Conservation (phyloP, 2,797 vertebrate genomes). For the Gambusia yucatana region DNA sequence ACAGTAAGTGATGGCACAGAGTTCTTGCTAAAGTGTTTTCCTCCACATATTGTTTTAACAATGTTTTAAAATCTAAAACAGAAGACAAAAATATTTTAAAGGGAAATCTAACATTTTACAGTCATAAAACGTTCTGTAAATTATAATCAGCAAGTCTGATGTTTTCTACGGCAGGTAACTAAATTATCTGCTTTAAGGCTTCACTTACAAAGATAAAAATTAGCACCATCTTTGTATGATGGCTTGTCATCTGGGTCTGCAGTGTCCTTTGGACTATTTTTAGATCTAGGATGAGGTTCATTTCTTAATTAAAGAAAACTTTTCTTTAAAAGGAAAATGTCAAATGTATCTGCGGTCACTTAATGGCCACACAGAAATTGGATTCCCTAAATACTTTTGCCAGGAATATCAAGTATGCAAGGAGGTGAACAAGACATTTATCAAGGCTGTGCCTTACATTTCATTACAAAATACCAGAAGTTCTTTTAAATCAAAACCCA, state of each 20-base stretch:
- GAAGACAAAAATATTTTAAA: background rate
- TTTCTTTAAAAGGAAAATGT: background rate
- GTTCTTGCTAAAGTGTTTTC: background rate
- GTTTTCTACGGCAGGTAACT: background rate
- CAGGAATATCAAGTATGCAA: background rate
- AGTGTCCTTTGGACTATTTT: background rate
- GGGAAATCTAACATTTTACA: background rate
- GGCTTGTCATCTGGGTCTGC: background rate
- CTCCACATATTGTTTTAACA: background rate
- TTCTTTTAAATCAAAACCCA: background rate
- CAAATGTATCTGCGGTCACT: background rate
- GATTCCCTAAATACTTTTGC: background rate
- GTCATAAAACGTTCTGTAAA: background rate
- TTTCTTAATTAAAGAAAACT: background rate
- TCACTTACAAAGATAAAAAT: background rate
- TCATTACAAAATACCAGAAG: background rate
- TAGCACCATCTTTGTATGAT: background rate
- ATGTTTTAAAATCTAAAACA: background rate
- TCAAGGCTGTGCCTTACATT: background rate
- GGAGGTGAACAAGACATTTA: no score
- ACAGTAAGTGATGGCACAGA: constrained; percentile 83
- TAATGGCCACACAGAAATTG: background rate
- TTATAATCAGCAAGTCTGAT: background rate
- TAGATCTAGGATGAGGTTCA: background rate
- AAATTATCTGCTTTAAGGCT: background rate